Conservation (phyloP, 2,888 invertebrate species). For the Myathropa florea region DNA sequence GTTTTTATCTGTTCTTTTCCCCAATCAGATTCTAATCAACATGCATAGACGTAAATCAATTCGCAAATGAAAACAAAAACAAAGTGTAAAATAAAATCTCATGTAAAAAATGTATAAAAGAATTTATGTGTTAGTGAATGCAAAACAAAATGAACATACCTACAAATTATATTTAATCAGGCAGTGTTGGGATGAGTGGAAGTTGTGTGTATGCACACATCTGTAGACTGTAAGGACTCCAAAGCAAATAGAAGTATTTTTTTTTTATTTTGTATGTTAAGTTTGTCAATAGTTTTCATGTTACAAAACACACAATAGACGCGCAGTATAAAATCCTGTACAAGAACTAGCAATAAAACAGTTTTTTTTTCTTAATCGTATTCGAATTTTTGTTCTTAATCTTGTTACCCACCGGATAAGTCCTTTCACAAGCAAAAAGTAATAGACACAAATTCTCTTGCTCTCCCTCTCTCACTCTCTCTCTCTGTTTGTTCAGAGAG, state of each 20-base stretch:
- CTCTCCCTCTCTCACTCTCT: background rate
- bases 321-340: conserved; percentile 13
- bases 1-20: background rate
- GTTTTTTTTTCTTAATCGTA: conserved; percentile 1
- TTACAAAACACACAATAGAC: conserved; percentile 50
- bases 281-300: background rate
- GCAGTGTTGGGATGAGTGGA: conserved; percentile 48
- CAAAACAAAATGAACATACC: conserved; percentile 24
- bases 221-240: conserved; percentile 33
- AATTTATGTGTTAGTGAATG: conserved; percentile 22
- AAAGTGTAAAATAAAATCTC: conserved; percentile 48
- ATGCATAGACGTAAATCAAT: background rate
- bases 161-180: conserved; percentile 60
- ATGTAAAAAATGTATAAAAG: conserved; percentile 64
- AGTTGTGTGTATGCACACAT: background rate
- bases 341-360: conserved; percentile 28
- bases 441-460: no score
- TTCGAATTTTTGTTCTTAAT: background rate
- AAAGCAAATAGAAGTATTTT: conserved; percentile 62
- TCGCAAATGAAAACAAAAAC: conserved; percentile 17
- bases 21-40: background rate
- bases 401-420: conserved; percentile 64
- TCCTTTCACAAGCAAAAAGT: conserved; percentile 40
- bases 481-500: background rate
- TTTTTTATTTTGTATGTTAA: background rate